These are phyloP conservation scores for Aspidiotus rigidus DNA, from an alignment of 2,888 invertebrate genomes.

Conservation along the genomic window DNA sequence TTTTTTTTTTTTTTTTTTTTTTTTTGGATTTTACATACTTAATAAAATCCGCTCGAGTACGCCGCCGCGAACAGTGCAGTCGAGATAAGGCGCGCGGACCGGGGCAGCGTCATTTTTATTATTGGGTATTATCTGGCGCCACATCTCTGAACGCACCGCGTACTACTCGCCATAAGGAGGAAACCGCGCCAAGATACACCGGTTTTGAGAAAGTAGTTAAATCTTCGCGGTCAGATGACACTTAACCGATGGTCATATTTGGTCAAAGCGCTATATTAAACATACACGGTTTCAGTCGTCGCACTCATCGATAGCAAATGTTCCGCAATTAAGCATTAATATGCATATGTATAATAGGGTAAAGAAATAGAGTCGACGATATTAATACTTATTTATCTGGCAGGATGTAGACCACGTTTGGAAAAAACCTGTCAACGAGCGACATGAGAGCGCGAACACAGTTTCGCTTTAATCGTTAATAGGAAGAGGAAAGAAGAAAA, in stretches of 20 bases:
- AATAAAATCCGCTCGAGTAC: too few species aligned
- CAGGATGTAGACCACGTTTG: conserved; percentile 2
- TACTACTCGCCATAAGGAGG: not conserved
- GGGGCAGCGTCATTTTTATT: conserved; percentile 14
- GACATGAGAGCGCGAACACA: not conserved
- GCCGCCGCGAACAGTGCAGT: too few species aligned
- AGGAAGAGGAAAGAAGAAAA: too few species aligned
- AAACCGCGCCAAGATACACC: conserved; percentile 28
- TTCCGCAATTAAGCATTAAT: not conserved
- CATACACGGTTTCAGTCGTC: not conserved
- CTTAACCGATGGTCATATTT: conserved; percentile 30
- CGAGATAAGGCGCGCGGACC: too few species aligned
- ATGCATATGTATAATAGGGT: not conserved
- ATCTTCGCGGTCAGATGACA: conserved; percentile 28
- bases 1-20: not conserved
- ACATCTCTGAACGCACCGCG: conserved; percentile 14
- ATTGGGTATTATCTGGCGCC: conserved; percentile 28
- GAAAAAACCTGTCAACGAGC: not conserved
- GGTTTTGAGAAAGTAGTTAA: conserved; percentile 29
- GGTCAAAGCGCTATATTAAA: conserved; percentile 22
- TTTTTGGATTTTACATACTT: not conserved
- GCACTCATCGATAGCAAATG: not conserved
- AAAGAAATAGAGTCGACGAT: not conserved
- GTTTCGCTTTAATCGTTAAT: not conserved
- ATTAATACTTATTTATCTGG: not conserved